Percentiles rank a stretch among this genome's conserved stretches.
Conservation (phyloP, 2,113 vertebrate species). For the Bolborhynchus lineola region DNA sequence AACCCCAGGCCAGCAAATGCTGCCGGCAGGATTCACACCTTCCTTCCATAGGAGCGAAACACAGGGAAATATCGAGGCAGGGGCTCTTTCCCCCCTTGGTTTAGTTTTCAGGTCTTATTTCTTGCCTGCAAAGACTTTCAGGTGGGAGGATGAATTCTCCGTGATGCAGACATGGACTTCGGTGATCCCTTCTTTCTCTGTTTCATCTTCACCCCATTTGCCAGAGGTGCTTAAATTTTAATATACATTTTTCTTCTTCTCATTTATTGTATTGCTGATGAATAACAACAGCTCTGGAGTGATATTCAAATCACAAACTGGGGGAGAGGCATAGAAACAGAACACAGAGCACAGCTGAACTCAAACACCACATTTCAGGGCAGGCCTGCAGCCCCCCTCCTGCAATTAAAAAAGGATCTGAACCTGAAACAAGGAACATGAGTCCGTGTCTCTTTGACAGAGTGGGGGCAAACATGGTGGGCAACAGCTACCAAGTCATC, state of each 20-base stretch:
- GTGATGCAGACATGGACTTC: rapidly evolving
- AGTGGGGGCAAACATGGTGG: rapidly evolving
- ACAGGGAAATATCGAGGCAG: background rate
- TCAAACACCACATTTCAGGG: background rate
- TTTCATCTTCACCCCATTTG: background rate
- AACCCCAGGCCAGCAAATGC: rapidly evolving
- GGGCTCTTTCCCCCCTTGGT: background rate
- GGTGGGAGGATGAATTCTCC: background rate
- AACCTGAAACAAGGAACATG: background rate
- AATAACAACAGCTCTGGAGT: background rate
- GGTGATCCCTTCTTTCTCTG: background rate
- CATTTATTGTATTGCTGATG: background rate
- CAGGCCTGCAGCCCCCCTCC: background rate
- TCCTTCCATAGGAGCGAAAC: background rate
- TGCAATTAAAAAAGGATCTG: background rate
- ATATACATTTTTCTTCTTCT: background rate
- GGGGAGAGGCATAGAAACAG: background rate
- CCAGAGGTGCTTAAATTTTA: background rate
- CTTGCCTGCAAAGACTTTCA: background rate
- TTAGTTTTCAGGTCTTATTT: background rate
- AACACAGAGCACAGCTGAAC: background rate
- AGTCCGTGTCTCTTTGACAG: background rate
- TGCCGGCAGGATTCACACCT: background rate
- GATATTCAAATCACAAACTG: background rate
- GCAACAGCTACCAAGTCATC: background rate